A percentile compares a stretch with the other conserved stretches of the same genome.
phyloP scores from a whole-genome alignment of 1,140 invertebrate species.

The Caenorhabditis briggsae region DNA sequence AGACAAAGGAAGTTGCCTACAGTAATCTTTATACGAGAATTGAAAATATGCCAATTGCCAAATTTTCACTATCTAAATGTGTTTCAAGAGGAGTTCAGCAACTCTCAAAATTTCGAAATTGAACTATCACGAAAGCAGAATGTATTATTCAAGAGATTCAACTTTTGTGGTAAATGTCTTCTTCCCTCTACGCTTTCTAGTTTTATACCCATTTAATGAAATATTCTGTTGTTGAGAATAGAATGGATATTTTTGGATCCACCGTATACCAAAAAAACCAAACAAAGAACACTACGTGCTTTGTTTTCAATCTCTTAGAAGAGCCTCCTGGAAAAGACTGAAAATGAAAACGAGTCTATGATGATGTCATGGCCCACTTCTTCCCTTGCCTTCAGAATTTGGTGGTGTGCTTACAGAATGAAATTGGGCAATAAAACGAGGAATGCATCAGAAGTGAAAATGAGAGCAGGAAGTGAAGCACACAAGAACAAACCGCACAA shows the following conservation, averaged over 20 bases:
- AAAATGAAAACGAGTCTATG: slow-evolving; percentile 6
- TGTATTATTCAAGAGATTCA: neutral
- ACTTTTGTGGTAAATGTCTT: neutral
- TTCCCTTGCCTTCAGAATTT: neutral
- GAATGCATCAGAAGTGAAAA: neutral
- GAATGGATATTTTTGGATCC: neutral
- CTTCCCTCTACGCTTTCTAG: too few relatives aligned
- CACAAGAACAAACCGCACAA: slow-evolving; percentile 2
- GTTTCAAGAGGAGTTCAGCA: neutral
- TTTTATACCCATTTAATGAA: too few relatives aligned
- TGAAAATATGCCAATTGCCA: too few relatives aligned
- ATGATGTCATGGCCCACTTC: neutral
- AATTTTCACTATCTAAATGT: too few relatives aligned
- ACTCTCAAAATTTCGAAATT: too few relatives aligned
- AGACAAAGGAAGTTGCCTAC: too few relatives aligned
- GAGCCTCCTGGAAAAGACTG: neutral
- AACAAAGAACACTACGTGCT: neutral
- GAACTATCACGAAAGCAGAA: too few relatives aligned
- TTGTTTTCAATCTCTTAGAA: neutral
- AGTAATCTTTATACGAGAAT: too few relatives aligned
- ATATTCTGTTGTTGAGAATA: neutral
- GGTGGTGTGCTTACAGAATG: neutral
- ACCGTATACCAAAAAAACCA: neutral
- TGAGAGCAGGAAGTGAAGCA: slow-evolving; percentile 3
- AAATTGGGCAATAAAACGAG: slow-evolving; percentile 32